phyloP scores from a whole-genome alignment of 1,140 invertebrate species.

The Chlorops oryzae region DNA sequence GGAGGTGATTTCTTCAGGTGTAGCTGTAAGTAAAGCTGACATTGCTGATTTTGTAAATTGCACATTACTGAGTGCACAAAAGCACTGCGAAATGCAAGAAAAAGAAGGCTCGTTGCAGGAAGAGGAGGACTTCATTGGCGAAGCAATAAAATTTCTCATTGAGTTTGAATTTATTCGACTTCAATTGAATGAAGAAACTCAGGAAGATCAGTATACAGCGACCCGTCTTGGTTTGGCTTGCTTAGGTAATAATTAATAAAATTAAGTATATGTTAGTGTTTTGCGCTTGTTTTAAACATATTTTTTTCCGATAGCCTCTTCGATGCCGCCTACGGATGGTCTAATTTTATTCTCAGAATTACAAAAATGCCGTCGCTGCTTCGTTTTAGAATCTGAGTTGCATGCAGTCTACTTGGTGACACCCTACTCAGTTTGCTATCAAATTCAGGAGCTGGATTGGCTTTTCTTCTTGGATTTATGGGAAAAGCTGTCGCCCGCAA shows the following conservation, averaged over 20 bases:
- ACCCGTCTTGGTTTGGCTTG: slow-evolving; percentile 88
- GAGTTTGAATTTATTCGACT: slow-evolving; percentile 57
- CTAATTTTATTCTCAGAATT: slow-evolving; percentile 82
- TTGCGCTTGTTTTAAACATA: background rate
- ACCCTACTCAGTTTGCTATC: slow-evolving; percentile 72
- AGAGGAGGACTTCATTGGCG: slow-evolving; percentile 19
- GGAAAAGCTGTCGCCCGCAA: slow-evolving; percentile 71
- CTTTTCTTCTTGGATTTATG: slow-evolving; percentile 77
- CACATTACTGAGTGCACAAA: slow-evolving; percentile 57
- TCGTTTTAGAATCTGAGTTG: slow-evolving; percentile 90
- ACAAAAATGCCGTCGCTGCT: slow-evolving; percentile 80
- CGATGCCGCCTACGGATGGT: slow-evolving; percentile 87
- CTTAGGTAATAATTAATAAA: slow-evolving; percentile 46
- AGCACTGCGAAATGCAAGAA: slow-evolving; percentile 17
- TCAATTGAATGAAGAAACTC: slow-evolving; percentile 49
- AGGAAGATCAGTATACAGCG: slow-evolving; percentile 60
- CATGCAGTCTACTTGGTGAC: slow-evolving; percentile 93
- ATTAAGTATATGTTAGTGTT: background rate
- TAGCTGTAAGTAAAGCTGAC: slow-evolving; percentile 66
- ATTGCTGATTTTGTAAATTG: slow-evolving; percentile 74
- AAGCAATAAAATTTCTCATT: slow-evolving; percentile 49
- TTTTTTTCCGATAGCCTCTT: slow-evolving; percentile 58
- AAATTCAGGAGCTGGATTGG: slow-evolving; percentile 82
- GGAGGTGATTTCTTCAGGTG: slow-evolving; percentile 83
- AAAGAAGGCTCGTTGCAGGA: slow-evolving; percentile 35